Evolutionary conservation across 2,797 vertebrate species (phyloP).

Genomic region (Iguana delicatissima): DNA sequence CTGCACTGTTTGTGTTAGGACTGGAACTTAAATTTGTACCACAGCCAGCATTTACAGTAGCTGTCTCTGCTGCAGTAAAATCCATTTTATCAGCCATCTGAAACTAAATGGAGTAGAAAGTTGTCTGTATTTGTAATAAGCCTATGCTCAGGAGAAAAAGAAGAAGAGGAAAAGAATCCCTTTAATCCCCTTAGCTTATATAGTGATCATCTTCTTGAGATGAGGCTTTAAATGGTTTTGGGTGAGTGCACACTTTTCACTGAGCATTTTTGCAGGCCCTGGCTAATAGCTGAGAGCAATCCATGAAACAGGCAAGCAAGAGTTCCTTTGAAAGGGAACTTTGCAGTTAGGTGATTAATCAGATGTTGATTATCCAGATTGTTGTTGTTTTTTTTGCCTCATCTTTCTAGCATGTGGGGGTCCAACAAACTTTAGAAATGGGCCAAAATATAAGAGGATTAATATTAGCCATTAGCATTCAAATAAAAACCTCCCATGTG

Average conservation of each 20-base stretch:
- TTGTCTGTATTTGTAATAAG: slow-evolving; percentile 27
- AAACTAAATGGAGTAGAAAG: slow-evolving; percentile 15
- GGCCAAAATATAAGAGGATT: too few species aligned
- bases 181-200: slow-evolving; percentile 22
- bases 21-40: slow-evolving; percentile 8
- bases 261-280: slow-evolving; percentile 16
- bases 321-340: slow-evolving; percentile 2
- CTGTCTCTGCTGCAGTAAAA: slow-evolving; percentile 13
- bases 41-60: slow-evolving; percentile 25
- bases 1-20: neutral
- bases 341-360: too few species aligned
- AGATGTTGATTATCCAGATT: too few species aligned
- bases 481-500: neutral
- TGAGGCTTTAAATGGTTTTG: neutral
- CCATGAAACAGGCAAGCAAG: neutral
- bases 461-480: too few species aligned
- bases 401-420: neutral
- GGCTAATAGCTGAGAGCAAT: neutral
- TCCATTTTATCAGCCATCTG: slow-evolving; percentile 5
- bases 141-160: neutral
- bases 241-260: neutral
- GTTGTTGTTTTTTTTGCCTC: neutral
- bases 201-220: neutral
- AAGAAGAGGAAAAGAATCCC: neutral
- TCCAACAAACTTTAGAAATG: neutral